Percentiles rank a stretch among this genome's conserved stretches.
Conservation (phyloP, 2,113 vertebrate species). For the Nannospalax galili region DNA sequence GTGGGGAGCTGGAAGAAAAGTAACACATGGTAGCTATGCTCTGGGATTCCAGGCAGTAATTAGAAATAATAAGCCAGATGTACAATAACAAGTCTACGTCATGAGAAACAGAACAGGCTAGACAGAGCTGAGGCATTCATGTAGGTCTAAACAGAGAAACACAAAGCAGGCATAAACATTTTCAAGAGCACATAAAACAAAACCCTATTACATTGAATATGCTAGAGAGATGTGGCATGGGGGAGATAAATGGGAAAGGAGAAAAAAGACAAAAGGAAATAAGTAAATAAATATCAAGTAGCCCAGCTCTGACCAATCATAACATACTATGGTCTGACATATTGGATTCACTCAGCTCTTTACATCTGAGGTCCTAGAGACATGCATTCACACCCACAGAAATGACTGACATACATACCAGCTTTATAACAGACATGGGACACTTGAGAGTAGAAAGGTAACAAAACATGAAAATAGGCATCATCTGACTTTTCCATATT, state of each 20-base stretch:
- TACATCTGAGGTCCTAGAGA: background rate
- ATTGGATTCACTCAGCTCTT: background rate
- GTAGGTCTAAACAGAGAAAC: background rate
- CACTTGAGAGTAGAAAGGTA: background rate
- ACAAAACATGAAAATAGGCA: background rate
- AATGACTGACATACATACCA: background rate
- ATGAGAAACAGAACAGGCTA: background rate
- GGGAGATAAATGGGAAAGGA: background rate
- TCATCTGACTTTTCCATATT: background rate
- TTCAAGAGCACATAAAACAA: slow-evolving; percentile 10
- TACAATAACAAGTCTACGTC: background rate
- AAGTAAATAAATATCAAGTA: background rate
- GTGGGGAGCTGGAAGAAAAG: background rate
- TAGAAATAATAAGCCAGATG: background rate
- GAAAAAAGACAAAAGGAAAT: background rate
- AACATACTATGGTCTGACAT: background rate
- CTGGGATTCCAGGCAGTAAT: background rate
- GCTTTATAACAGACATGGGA: background rate
- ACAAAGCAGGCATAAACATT: background rate
- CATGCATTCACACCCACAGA: background rate
- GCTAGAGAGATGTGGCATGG: background rate
- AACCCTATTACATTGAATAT: background rate
- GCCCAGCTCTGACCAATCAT: background rate
- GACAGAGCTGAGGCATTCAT: background rate
- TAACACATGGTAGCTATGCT: background rate